Conservation (phyloP, 2,888 invertebrate genomes). For the Uropetala carovei region DNA sequence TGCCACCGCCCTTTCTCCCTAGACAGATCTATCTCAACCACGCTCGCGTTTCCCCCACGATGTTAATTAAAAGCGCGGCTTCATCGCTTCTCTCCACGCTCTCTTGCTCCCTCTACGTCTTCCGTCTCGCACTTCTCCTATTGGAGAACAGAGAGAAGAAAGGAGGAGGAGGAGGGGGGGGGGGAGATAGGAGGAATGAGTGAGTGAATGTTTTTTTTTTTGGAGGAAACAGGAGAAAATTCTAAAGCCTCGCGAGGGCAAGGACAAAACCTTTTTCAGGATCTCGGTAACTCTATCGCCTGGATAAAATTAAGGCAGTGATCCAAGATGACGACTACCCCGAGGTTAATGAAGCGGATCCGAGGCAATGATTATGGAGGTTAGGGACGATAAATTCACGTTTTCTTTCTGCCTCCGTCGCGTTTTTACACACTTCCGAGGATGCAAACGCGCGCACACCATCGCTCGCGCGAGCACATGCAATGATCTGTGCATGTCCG, state of each 20-base stretch:
- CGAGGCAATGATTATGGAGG: neutral
- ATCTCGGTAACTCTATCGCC: neutral
- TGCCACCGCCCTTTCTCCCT: neutral
- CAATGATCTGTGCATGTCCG: no score
- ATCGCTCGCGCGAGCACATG: no score
- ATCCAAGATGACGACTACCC: neutral
- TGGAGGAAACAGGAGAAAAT: neutral
- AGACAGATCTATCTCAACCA: neutral
- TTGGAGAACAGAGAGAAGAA: neutral
- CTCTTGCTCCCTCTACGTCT: neutral
- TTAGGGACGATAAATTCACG: neutral
- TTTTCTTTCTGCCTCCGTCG: neutral
- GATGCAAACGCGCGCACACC: no score
- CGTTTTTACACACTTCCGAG: no score
- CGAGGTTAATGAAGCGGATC: neutral
- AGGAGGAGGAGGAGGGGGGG: neutral
- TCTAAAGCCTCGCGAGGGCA: no score
- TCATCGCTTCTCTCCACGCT: neutral
- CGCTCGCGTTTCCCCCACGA: neutral
- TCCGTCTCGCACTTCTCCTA: neutral
- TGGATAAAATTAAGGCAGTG: neutral
- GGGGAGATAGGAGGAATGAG: no score
- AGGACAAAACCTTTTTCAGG: no score
- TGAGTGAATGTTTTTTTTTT: neutral
- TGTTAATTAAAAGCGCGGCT: conserved; percentile 12